A percentile compares a stretch with the other conserved stretches of the same genome.
Conservation (phyloP, 2,888 invertebrate genomes). For the Falcaria lacertinaria region DNA sequence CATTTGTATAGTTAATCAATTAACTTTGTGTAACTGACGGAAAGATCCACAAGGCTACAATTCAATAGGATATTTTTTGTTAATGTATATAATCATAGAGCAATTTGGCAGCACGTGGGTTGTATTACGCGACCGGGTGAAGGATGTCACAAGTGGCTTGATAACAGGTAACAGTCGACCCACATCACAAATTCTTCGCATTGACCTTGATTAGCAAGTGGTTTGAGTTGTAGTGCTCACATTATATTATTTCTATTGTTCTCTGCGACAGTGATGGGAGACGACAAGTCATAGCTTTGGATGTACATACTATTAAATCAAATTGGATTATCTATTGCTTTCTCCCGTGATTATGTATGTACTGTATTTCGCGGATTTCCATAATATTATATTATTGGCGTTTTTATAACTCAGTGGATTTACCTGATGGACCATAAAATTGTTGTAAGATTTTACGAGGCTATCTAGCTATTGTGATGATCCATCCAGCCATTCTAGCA, state of each 20-base stretch:
- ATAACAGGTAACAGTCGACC: conserved; percentile 19
- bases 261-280: neutral
- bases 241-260: conserved; percentile 19
- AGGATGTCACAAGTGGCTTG: conserved; percentile 5
- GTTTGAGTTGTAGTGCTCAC: conserved; percentile 18
- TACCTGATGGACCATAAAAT: too few species aligned
- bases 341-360: too few species aligned
- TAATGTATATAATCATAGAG: neutral
- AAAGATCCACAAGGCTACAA: neutral
- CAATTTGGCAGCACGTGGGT: conserved; percentile 1
- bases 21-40: neutral
- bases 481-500: too few species aligned
- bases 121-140: neutral
- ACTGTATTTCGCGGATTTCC: too few species aligned
- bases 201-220: conserved; percentile 35
- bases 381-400: too few species aligned
- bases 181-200: conserved; percentile 34
- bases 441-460: too few species aligned
- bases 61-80: neutral
- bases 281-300: neutral
- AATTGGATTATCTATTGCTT: too few species aligned
- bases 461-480: too few species aligned
- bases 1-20: neutral
- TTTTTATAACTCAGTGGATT: too few species aligned
- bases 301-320: too few species aligned